Evolutionary conservation across 2,797 vertebrate genomes (phyloP), one percentile per base, ranked within the genome.

Genomic region (Platyrinchus mystaceus): DNA sequence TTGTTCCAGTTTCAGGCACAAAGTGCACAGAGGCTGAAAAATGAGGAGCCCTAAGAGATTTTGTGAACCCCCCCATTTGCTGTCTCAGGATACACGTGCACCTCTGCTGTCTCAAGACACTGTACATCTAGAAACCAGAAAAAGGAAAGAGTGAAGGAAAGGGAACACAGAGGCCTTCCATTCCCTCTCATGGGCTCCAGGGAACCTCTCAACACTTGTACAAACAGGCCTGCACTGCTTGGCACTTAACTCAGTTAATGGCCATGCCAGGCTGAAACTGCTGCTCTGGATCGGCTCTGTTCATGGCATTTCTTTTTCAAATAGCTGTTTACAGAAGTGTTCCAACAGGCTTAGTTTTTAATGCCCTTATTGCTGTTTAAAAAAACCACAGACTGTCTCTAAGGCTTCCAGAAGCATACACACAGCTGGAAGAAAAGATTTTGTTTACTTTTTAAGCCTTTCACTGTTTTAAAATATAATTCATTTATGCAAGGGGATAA

Each of bases 331-430:
- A 24, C 32, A 64, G 22, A 83, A 94, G 10, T 52, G n/a, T 62
- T 95, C 58, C 71, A 82, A 37, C 6, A n/a, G 41, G 22, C n/a
- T 92, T 55, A 56, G 60, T 34, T 93, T 93, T 70, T 63, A 81
- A n/a, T 44, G 46, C 41, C 39, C 39, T 90, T 80, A 71, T 5
- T 78, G 21, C 11, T 34, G 13, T 52, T 79, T 21, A 14, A 56
- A 76, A 77, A 70, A 16, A 6, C 0, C 36, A 16, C 36, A 44
- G 15, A 20, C 22, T 49, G 16, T n/a, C 32, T 86, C 36, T 59
- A 63, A 82, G 50, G 15, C 44, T 84, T 70, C 16, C 53, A 82
- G 30, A 79, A 84, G 20, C 55, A 55, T 20, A 53, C 12, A 74
- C 21, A 53, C 18, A 75, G 39, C 66, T 74, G 44, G 46, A 89